Evolutionary conservation across 1,140 invertebrate genomes (phyloP), one percentile per base, ranked within the genome.

Genomic region (Aleiodes sp.): DNA sequence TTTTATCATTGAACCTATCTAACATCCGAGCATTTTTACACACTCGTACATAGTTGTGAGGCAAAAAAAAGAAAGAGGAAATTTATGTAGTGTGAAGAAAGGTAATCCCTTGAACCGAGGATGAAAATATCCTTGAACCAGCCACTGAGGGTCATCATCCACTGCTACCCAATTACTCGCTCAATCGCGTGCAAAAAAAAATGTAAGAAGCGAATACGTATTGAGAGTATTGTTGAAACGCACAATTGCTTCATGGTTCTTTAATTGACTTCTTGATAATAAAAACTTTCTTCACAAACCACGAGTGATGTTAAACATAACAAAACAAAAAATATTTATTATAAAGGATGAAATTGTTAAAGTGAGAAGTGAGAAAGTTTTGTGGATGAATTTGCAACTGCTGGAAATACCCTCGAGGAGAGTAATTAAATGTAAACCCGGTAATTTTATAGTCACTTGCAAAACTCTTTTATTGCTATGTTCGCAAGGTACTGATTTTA

Each of bases 1-100:
- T 52, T 52, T 52, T 52, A 52, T 52, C 46, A 52, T 52, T 19
- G 26, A 24, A 26, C 19, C 46, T 65, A 61, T 59, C 70, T 46
- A 62, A 21, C 52, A 65, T 71, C 24, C n/a, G n/a, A 21, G 14
- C n/a, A 28, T 46, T 28, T 59, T 16, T 24, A n/a, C 52, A 66
- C 65, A 62, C 66, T 33, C 19, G 28, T 41, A 21, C 26, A 57
- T 41, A 16, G 9, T 57, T 63, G 68, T n/a, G n/a, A n/a, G n/a
- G n/a, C n/a, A n/a, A n/a, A n/a, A n/a, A n/a, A n/a, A n/a, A n/a
- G 26, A 43, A 19, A 57, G 14, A 46, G 2, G 41, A 6, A 10
- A 46, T 46, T 19, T 6, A 1, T 43, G 7, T 8, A 14, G 12
- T 6, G 46, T 52, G 16, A 4, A 52, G n/a, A n/a, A n/a, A n/a